Evolutionary conservation across 2,888 invertebrate species (phyloP), one percentile per base, ranked within the genome.

Genomic region (Bruchidius siliquastri): DNA sequence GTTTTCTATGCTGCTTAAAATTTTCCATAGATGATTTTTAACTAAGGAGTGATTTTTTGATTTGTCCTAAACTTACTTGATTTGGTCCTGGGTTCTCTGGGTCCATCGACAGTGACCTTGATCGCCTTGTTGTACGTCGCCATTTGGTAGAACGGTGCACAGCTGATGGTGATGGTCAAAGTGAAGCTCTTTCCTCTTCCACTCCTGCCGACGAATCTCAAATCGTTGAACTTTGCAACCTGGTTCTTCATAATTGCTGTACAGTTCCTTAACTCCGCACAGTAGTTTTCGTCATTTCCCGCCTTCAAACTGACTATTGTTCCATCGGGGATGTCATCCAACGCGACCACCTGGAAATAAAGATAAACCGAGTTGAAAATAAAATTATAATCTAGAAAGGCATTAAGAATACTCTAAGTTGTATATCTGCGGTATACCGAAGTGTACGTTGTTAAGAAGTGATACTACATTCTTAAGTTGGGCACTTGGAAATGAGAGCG

Each of bases 71-170:
- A 93, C 96, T 95, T 91, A 97, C 97, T 96, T 89, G 96, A 95
- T 88, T 97, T 98, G 80, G 96, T 96, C 87, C 98, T 90, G 20
- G 99, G 98, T 88, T 99, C 98, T 82, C 99, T 89, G 0, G 99
- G 99, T 82, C 99, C 99, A 85, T 99, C 99, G 49, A 99, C 99
- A 22, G 99, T 99, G 74, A 99, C 98, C 90, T 99, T 99, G 87
- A 99, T 99, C 72, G 98, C 98, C 86, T 98, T 98, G 82, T 89
- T 92, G 87, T 98, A 99, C 3, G 96, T 94, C 71, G 98, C 96
- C 30, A 98, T 92, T 89, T 98, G 98, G 78, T 90, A 89, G 77
- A 90, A 89, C 13, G 91, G 91, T 79, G 90, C 90, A 21, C 92
- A 90, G 85, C 92, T 93, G 83, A 99, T 95, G 80, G 96, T 95